phyloP scores from a whole-genome alignment of 1,140 invertebrate species.

The Steinernema feltiae region DNA sequence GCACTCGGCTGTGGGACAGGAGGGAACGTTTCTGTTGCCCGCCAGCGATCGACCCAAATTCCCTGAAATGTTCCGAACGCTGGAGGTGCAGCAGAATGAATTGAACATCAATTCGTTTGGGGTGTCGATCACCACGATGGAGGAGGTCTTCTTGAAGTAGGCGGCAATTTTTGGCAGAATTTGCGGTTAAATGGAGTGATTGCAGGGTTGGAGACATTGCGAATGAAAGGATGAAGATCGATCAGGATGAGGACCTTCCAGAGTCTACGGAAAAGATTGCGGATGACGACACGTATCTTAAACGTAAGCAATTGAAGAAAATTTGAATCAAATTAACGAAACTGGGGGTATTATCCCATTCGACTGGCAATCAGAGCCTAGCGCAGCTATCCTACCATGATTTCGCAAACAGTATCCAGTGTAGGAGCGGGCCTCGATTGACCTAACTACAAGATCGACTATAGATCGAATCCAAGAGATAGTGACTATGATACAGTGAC shows the following conservation, averaged over 20 bases:
- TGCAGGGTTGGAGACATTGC: background rate
- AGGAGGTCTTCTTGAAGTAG: constrained; percentile 63
- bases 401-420: no score
- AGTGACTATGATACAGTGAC: no score
- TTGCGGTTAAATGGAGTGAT: background rate
- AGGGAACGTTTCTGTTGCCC: constrained; percentile 32
- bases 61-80: constrained; percentile 20
- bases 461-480: no score
- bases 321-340: no score
- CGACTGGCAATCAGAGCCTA: no score
- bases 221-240: background rate
- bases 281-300: background rate
- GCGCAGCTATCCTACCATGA: no score
- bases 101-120: constrained; percentile 60
- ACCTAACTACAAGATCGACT: no score
- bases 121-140: constrained; percentile 62
- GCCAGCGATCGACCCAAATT: constrained; percentile 29
- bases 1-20: constrained; percentile 29
- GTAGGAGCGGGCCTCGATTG: no score
- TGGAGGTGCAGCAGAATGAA: constrained; percentile 10
- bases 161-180: background rate
- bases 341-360: no score
- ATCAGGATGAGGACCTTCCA: background rate
- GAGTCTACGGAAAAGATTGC: background rate
- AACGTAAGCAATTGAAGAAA: no score